phyloP scores from a whole-genome alignment of 92 coral and sea anemone species.

The Zoanthus solanderi region DNA sequence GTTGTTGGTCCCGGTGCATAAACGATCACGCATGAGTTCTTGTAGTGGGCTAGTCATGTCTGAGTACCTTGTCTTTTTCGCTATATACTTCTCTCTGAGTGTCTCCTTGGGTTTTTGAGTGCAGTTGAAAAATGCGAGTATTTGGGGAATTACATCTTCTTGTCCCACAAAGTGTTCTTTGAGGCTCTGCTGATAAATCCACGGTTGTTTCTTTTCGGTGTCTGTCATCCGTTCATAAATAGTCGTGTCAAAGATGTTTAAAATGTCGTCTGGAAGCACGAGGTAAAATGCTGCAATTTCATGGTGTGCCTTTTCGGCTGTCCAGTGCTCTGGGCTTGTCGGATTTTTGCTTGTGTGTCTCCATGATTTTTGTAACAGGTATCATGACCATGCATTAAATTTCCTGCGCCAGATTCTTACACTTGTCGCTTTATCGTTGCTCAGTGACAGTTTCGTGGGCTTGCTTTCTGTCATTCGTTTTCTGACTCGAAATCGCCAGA shows the following conservation, averaged over 20 bases:
- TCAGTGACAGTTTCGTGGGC: conserved; percentile 37
- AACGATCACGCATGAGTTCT: conserved; percentile 20
- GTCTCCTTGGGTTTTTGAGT: conserved; percentile 15
- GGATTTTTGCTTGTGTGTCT: no score
- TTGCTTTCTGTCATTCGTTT: conserved; percentile 42
- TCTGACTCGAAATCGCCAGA: conserved; percentile 5
- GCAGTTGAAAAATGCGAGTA: conserved; percentile 27
- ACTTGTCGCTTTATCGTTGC: background rate
- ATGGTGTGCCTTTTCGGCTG: conserved; percentile 26
- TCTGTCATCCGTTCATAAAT: background rate
- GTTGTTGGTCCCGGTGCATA: conserved; percentile 28
- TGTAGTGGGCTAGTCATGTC: background rate
- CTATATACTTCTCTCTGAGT: conserved; percentile 15
- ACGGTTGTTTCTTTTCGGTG: conserved; percentile 22
- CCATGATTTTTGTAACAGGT: conserved; percentile 37
- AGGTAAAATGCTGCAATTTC: background rate
- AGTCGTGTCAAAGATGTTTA: conserved; percentile 36
- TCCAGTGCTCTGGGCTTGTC: conserved; percentile 1
- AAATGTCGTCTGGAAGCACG: conserved; percentile 33
- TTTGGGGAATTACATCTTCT: conserved; percentile 20
- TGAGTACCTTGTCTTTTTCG: background rate
- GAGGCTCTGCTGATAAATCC: conserved; percentile 31
- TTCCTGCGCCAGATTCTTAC: conserved; percentile 37
- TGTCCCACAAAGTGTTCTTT: conserved; percentile 33
- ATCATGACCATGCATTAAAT: conserved; percentile 12